Base-by-base conservation (phyloP, 2,888 invertebrate genomes). In the Meganola albula region DNA sequence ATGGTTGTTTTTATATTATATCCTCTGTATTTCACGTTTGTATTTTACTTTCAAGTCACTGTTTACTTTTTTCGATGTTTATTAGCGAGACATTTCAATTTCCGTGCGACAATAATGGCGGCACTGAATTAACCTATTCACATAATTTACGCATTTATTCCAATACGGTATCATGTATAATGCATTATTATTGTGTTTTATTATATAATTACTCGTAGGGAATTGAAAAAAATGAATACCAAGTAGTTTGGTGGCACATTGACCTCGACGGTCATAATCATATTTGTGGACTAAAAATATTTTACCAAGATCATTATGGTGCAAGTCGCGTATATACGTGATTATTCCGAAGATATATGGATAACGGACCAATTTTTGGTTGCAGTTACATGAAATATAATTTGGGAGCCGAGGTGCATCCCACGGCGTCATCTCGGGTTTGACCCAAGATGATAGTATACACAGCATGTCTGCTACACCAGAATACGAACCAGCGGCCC, bases 21-120 rank as follows among this genome's bases (percentile, higher is more conserved):
- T 44, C 23, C 8, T n/a, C 14, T 35, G 40, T 45, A 58, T 52
- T 61, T 46, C 31, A 16, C n/a, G 37, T 40, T 25, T 30, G 45
- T 52, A 48, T 52, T 41, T 40, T 25, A 44, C 63, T 69, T 54
- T 66, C n/a, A 68, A 63, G 66, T 69, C 75, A 72, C 63, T 85
- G 84, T 85, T 85, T 85, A 84, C 84, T 69, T 78, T 79, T 71
- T 79, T 75, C 79, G 79, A 82, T 84, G 84, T 83, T 79, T 83
- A 72, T 66, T 65, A 60, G 45, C 37, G 62, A 79, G 78, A 82
- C 83, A 77, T 80, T 79, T 76, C 79, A 74, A 68, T 79, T 75
- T 84, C 77, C 76, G 76, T 83, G 74, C 74, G 66, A 80, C 83
- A 80, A 76, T 85, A 84, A 85, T 85, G 85, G 85, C 84, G 85